These are phyloP conservation scores for Rhinichthys osculus DNA, from an alignment of 2,797 vertebrate genomes.

Conservation along the genomic window DNA sequence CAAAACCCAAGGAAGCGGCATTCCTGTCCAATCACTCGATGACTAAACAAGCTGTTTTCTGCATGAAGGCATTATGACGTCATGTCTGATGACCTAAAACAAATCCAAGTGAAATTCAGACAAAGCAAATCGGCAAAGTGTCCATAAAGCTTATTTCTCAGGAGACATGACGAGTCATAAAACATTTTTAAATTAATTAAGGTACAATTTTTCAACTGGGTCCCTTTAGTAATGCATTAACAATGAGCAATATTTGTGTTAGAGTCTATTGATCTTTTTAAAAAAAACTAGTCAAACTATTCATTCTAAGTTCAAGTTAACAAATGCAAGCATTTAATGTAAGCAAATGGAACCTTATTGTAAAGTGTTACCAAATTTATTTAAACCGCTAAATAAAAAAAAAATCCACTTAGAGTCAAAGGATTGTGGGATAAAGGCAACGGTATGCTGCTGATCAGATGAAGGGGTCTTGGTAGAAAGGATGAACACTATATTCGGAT, in stretches of 20 bases:
- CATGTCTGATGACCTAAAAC: constrained; percentile 11
- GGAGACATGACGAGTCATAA: background rate
- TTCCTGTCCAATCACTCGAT: constrained; percentile 17
- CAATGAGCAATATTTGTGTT: background rate
- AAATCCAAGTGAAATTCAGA: constrained; percentile 2
- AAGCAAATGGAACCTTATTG: background rate
- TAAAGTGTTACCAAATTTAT: background rate
- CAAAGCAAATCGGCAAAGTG: background rate
- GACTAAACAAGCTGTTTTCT: background rate
- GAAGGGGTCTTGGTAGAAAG: background rate
- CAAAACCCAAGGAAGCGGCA: background rate
- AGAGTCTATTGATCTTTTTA: too few relatives aligned
- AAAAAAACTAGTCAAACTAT: background rate
- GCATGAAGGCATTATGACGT: constrained; percentile 27
- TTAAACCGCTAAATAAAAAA: background rate
- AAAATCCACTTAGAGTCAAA: background rate
- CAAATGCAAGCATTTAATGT: background rate
- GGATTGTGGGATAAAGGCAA: background rate
- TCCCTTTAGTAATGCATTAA: background rate
- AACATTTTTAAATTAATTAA: background rate
- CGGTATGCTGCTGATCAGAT: background rate
- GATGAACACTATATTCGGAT: background rate
- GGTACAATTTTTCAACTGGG: background rate
- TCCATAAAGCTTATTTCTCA: background rate
- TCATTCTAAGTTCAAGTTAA: background rate